Percentiles rank a stretch among this genome's conserved stretches.
Evolutionary conservation across 2,797 vertebrate species (phyloP).

Genomic region (Amblyraja radiata): DNA sequence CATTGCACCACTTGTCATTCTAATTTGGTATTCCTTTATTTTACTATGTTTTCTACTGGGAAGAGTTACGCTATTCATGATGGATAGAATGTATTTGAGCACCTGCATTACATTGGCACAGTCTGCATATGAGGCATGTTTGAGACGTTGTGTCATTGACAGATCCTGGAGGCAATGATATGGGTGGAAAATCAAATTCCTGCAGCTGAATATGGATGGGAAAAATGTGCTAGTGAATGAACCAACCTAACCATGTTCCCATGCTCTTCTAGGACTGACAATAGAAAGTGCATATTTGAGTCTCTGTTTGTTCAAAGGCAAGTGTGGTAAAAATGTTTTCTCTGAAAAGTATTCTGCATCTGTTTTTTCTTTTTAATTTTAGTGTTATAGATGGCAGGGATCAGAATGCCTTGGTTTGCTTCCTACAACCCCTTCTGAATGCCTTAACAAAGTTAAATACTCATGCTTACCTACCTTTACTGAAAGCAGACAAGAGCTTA

Average conservation of each 20-base stretch:
- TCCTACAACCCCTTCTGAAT: conserved; percentile 77
- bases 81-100: background rate
- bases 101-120: too few relatives aligned
- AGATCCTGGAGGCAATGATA: background rate
- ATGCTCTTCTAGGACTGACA: background rate
- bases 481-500: conserved; percentile 81
- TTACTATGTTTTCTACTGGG: too few relatives aligned
- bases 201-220: background rate
- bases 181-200: background rate
- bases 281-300: background rate
- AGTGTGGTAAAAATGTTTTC: conserved; percentile 31
- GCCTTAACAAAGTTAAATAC: conserved; percentile 73
- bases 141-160: background rate
- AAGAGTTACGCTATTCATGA: background rate
- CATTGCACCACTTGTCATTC: too few relatives aligned
- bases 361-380: conserved; percentile 48
- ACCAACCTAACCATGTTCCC: too few relatives aligned
- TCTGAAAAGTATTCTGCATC: conserved; percentile 45
- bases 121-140: background rate
- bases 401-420: conserved; percentile 55
- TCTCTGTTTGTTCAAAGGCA: too few relatives aligned
- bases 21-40: too few relatives aligned
- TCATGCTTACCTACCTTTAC: conserved; percentile 75
- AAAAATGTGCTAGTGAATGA: background rate
- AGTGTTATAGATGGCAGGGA: conserved; percentile 51